Base-by-base conservation (phyloP, 2,888 invertebrate genomes). In the Metopia argyrocephala region DNA sequence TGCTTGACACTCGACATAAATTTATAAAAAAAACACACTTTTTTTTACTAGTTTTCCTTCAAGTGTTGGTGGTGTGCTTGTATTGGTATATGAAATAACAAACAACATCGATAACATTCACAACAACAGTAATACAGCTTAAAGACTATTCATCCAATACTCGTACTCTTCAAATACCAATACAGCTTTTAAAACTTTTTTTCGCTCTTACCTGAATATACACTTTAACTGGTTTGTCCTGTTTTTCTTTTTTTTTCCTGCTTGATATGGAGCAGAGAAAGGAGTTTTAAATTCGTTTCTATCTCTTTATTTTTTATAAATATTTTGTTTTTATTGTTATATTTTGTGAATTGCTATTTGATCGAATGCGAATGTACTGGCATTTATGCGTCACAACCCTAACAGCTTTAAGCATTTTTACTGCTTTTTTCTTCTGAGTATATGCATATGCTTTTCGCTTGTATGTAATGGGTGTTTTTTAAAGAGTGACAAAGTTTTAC, bases 371-470 rank as follows among this genome's bases (percentile, higher is more conserved):
- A 76, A 65, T 71, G 81, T 82, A 83, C 78, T 84, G 82, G 76
- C 78, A 84, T 84, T 83, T 78, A 69, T 79, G 79, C 76, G 75
- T 76, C 73, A 65, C 66, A 76, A 65, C 75, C 68, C 75, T 70
- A 78, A 78, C 76, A 78, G 74, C 82, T 76, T 62, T 21, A 69
- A 76, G 83, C 81, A 61, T 31, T 61, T 28, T 38, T 12, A 38
- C 9, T n/a, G n/a, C n/a, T n/a, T n/a, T n/a, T n/a, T n/a, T n/a
- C n/a, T n/a, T n/a, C n/a, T n/a, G n/a, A n/a, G n/a, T n/a, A n/a
- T n/a, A n/a, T n/a, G n/a, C n/a, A n/a, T n/a, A n/a, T n/a, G n/a
- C n/a, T n/a, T n/a, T n/a, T n/a, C n/a, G n/a, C n/a, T n/a, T n/a
- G n/a, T n/a, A n/a, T n/a, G n/a, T n/a, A n/a, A n/a, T n/a, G n/a